phyloP scores from a whole-genome alignment of 2,888 invertebrate species.

The Rhogogaster chlorosoma region DNA sequence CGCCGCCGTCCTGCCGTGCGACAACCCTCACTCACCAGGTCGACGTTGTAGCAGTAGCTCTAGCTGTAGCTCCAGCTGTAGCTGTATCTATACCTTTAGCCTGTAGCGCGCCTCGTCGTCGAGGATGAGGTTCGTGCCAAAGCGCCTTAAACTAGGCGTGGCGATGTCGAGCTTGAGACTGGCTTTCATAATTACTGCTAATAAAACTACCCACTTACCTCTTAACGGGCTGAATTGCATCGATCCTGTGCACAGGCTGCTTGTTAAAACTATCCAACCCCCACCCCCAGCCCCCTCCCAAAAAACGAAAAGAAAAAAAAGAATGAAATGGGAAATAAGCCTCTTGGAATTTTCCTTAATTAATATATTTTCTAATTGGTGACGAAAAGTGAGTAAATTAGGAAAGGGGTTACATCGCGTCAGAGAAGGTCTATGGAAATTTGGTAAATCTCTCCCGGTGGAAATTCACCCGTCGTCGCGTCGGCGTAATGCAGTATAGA shows the following conservation, averaged over 20 bases:
- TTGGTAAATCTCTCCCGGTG: neutral
- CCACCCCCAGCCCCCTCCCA: neutral
- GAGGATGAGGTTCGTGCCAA: conserved; percentile 44
- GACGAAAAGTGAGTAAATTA: neutral
- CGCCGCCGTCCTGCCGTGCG: conserved; percentile 28
- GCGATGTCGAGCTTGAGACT: conserved; percentile 40
- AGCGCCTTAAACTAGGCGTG: conserved; percentile 47
- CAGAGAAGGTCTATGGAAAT: neutral
- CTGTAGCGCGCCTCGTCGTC: neutral
- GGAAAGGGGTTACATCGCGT: neutral
- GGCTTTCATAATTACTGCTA: conserved; percentile 40
- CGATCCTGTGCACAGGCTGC: conserved; percentile 18
- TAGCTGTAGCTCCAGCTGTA: neutral
- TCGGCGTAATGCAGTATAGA: neutral
- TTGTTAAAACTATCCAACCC: neutral
- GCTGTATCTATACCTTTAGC: no score
- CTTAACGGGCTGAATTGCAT: conserved; percentile 29
- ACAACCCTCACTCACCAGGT: conserved; percentile 32
- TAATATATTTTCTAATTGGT: neutral
- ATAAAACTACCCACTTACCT: conserved; percentile 48
- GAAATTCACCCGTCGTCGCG: neutral
- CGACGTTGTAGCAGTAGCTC: neutral
- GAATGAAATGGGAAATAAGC: neutral
- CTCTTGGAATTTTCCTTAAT: neutral
- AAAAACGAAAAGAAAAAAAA: neutral